Evolutionary conservation across 1,140 invertebrate genomes (phyloP), one percentile per base, ranked within the genome.

Genomic region (Araneus ventricosus): DNA sequence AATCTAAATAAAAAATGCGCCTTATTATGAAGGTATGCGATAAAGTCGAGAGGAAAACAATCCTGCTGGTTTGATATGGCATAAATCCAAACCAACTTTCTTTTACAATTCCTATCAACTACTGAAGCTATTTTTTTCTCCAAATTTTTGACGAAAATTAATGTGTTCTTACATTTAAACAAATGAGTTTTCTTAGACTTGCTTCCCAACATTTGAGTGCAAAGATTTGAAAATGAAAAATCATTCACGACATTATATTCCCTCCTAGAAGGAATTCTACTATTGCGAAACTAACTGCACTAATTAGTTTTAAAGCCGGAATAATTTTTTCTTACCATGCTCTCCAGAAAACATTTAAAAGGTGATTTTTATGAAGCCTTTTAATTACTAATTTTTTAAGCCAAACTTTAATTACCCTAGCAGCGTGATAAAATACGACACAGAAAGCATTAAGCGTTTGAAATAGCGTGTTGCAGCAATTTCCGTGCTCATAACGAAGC

Each of bases 371-470:
- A 75, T 75, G 70, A 75, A 37, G 27, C 70, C 70, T 75, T 75
- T 75, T 75, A 75, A 75, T 75, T 75, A 34, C 70, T 75, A 75
- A 75, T 75, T 75, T 75, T 75, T 75, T 75, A 75, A 75, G 70
- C 70, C 70, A 37, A 75, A 75, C 70, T 75, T 75, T 75, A 75
- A 75, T 75, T 75, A 75, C 70, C 70, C 30, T 20, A 2, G 0
- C 70, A 34, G 0, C 70, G 70, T 37, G 70, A 75, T 75, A 75
- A 75, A 75, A 75, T 75, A 75, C 70, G 30, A 37, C 34, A 37
- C 70, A 75, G 70, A 75, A 75, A 75, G 20, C 70, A 75, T 75
- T 75, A 75, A 37, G 7, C 5, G 70, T 75, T 75, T 37, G 70
- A 37, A 30, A 59, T 86, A 22, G 84, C 84, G 84, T 86, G 84